Conservation (phyloP, 2,888 invertebrate genomes). For the Epinotia brunnichana region DNA sequence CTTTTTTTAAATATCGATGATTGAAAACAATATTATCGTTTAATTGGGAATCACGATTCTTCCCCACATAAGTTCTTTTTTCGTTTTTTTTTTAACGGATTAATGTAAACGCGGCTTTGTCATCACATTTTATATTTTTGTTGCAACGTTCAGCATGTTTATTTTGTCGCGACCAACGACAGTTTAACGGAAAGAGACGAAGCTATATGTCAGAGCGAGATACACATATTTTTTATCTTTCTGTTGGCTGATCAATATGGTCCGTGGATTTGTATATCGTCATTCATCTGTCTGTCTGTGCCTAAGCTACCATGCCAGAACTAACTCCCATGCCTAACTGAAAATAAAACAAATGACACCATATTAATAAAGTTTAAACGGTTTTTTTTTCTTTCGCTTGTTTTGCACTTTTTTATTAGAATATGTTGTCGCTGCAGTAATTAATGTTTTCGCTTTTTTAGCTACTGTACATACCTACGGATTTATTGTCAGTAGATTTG, state of each 20-base stretch:
- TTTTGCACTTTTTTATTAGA: slow-evolving; percentile 20
- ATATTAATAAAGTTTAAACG: not conserved
- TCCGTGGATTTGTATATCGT: slow-evolving; percentile 46
- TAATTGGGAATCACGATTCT: no score
- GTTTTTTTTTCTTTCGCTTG: slow-evolving; percentile 27
- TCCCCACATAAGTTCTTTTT: no score
- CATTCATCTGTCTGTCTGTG: slow-evolving; percentile 59
- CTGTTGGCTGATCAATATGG: not conserved
- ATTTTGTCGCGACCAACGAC: slow-evolving; percentile 8
- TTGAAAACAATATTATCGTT: no score
- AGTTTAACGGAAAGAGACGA: not conserved
- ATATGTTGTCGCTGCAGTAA: slow-evolving; percentile 14
- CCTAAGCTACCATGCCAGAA: slow-evolving; percentile 59
- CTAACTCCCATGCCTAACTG: slow-evolving; percentile 49
- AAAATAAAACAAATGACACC: slow-evolving; percentile 32
- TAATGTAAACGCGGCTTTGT: slow-evolving; percentile 2
- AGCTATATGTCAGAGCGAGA: not conserved
- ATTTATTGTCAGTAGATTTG: slow-evolving; percentile 16
- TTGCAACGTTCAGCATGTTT: slow-evolving; percentile 34
- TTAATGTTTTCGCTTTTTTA: slow-evolving; percentile 27
- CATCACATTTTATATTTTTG: slow-evolving; percentile 15
- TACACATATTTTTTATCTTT: not conserved
- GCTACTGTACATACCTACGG: not conserved
- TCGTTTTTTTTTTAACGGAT: no score
- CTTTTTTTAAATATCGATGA: no score